phyloP scores from a whole-genome alignment of 2,888 invertebrate genomes.

The Salpingus planirostris region DNA sequence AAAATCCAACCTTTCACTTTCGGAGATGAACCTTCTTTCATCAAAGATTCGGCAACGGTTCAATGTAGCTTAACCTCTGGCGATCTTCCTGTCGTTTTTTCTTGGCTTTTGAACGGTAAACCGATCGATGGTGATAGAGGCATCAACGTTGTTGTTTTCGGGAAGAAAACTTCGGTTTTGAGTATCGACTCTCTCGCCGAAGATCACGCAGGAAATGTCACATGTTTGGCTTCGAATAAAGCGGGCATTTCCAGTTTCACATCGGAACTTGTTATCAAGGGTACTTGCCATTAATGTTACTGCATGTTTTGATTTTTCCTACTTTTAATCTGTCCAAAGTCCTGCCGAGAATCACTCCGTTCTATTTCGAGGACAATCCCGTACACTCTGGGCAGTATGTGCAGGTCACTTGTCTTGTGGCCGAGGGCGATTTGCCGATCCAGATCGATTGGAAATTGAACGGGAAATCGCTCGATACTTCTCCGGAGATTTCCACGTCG shows the following conservation, averaged over 20 bases:
- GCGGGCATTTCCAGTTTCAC: conserved; percentile 45
- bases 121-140: conserved; percentile 45
- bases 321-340: no score
- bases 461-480: conserved; percentile 46
- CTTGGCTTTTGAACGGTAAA: conserved; percentile 61
- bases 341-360: conserved; percentile 55
- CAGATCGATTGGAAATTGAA: conserved; percentile 66
- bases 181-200: conserved; percentile 50
- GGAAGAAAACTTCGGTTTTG: conserved; percentile 54
- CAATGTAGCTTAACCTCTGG: conserved; percentile 66
- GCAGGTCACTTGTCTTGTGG: conserved; percentile 56
- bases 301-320: no score
- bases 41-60: conserved; percentile 35
- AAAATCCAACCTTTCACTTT: conserved; percentile 55
- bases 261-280: conserved; percentile 46
- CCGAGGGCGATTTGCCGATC: conserved; percentile 70
- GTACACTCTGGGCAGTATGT: conserved; percentile 25
- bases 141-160: conserved; percentile 49
- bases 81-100: conserved; percentile 66
- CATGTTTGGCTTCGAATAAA: conserved; percentile 47
- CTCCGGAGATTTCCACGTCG: conserved; percentile 1
- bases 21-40: conserved; percentile 45
- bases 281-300: no score
- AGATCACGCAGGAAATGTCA: conserved; percentile 48
- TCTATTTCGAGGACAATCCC: conserved; percentile 48